phyloP scores from a whole-genome alignment of 2,113 vertebrate species.

The Lamprologus sp. region DNA sequence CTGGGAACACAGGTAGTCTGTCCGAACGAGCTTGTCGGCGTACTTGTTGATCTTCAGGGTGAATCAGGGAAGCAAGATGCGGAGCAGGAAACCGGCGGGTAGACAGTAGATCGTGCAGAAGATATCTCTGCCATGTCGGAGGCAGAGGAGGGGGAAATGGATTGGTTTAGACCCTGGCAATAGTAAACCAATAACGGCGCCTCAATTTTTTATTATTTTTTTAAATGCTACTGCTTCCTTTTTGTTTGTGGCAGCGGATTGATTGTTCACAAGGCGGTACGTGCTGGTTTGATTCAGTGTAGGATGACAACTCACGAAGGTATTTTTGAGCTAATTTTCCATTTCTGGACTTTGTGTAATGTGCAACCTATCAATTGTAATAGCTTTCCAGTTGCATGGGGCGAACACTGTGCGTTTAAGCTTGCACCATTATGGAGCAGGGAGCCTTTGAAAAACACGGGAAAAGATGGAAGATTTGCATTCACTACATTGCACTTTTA shows the following conservation, averaged over 20 bases:
- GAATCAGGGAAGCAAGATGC: background rate
- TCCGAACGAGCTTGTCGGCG: slow-evolving; percentile 44
- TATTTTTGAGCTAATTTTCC: slow-evolving; percentile 12
- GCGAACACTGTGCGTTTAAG: background rate
- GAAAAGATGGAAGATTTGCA: background rate
- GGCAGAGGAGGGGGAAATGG: slow-evolving; percentile 52
- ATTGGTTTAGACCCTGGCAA: slow-evolving; percentile 47
- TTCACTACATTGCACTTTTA: slow-evolving; percentile 26
- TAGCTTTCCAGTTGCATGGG: background rate
- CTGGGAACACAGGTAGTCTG: slow-evolving; percentile 42
- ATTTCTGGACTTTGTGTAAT: slow-evolving; percentile 2
- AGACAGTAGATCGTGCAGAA: slow-evolving; percentile 2
- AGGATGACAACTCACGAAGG: slow-evolving; percentile 42
- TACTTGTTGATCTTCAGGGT: slow-evolving; percentile 82
- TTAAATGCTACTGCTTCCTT: slow-evolving; percentile 30
- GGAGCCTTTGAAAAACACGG: background rate
- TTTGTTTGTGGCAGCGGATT: slow-evolving; percentile 25
- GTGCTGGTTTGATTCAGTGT: slow-evolving; percentile 21
- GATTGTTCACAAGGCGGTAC: slow-evolving; percentile 29
- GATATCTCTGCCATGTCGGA: slow-evolving; percentile 53
- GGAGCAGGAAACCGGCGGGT: background rate
- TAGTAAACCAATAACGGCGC: slow-evolving; percentile 57
- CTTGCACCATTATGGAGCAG: slow-evolving; percentile 28
- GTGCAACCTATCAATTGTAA: background rate
- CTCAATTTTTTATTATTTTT: background rate